Conservation (phyloP, 2,888 invertebrate species). For the Philereme transversata region DNA sequence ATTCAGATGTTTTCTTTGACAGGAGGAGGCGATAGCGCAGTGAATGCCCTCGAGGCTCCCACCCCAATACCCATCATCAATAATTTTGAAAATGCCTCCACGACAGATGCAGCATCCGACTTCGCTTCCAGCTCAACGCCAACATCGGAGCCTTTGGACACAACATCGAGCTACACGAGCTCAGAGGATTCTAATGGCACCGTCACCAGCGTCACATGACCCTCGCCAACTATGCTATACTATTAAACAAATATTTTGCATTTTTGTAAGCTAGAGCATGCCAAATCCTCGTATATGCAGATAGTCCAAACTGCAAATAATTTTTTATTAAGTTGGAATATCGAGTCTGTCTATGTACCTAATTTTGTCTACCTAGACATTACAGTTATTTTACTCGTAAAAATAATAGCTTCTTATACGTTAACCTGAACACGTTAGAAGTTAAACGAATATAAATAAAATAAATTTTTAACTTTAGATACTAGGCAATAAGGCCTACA, state of each 20-base stretch:
- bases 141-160: slow-evolving; percentile 6
- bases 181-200: slow-evolving; percentile 24
- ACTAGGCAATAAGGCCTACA: no score
- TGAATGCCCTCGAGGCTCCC: slow-evolving; percentile 54
- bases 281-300: slow-evolving; percentile 22
- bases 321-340: no score
- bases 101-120: slow-evolving; percentile 15
- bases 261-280: slow-evolving; percentile 33
- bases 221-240: slow-evolving; percentile 25
- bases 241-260: slow-evolving; percentile 30
- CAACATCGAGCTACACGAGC: slow-evolving; percentile 28
- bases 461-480: no score
- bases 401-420: no score
- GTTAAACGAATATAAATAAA: no score
- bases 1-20: slow-evolving; percentile 34
- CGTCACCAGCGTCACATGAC: slow-evolving; percentile 56
- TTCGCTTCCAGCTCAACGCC: slow-evolving; percentile 7
- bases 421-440: no score
- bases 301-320: not conserved
- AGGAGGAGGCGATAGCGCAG: slow-evolving; percentile 80
- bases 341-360: not conserved
- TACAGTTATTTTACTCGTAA: no score
- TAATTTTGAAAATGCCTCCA: slow-evolving; percentile 35
- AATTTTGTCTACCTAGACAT: no score
- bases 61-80: slow-evolving; percentile 43